Conservation (phyloP, 1,140 invertebrate species). For the Drosophila yakuba region DNA sequence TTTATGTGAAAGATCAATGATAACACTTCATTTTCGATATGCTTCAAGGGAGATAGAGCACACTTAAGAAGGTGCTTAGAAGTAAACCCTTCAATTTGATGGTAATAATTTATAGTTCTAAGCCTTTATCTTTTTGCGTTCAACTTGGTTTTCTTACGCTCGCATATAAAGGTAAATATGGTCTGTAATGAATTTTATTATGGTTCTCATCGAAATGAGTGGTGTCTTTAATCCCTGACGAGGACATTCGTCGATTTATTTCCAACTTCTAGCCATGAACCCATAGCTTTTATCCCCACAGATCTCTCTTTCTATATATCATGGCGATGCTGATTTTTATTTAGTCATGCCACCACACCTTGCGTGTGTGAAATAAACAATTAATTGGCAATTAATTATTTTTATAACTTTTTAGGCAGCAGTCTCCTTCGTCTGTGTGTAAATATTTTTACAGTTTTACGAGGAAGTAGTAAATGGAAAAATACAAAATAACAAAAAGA, state of each 20-base stretch:
- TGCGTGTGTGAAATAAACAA: slow-evolving; percentile 29
- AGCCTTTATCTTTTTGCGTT: no score
- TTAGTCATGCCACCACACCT: slow-evolving; percentile 12
- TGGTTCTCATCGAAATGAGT: not conserved
- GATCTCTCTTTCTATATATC: slow-evolving; percentile 2
- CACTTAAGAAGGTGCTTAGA: not conserved
- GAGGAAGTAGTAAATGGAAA: slow-evolving; percentile 13
- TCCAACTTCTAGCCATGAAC: slow-evolving; percentile 6
- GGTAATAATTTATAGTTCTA: not conserved
- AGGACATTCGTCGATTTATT: slow-evolving; percentile 7
- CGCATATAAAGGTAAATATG: not conserved
- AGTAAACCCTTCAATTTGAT: no score
- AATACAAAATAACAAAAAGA: not conserved
- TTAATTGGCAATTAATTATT: slow-evolving; percentile 66
- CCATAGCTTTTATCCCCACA: slow-evolving; percentile 7
- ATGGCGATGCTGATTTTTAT: not conserved
- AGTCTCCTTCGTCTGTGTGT: slow-evolving; percentile 18
- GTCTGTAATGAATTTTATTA: not conserved
- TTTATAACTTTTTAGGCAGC: slow-evolving; percentile 35
- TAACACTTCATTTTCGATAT: not conserved
- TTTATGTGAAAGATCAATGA: slow-evolving; percentile 1
- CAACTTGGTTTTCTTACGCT: not conserved
- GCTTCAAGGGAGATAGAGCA: not conserved
- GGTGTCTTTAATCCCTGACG: slow-evolving; percentile 9
- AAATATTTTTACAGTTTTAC: slow-evolving; percentile 28